phyloP scores from a whole-genome alignment of 2,113 vertebrate genomes.

The Gracilinanus agilis region DNA sequence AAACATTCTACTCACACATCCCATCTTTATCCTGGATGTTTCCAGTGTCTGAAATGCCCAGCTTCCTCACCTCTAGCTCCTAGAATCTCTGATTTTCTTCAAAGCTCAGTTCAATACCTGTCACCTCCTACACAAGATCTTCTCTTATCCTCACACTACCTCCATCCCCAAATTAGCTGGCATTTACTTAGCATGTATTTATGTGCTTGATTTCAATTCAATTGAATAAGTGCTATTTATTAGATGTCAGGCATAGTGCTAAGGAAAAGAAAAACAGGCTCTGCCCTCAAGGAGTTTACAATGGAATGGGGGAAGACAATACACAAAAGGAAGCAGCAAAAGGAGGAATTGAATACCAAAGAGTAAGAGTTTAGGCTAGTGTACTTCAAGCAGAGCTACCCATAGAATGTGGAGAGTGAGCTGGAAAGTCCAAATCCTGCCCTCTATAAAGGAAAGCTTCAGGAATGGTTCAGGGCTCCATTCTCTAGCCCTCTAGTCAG shows the following conservation, averaged over 20 bases:
- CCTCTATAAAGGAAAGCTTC: not conserved
- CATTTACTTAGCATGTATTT: not conserved
- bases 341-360: not conserved
- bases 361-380: not conserved
- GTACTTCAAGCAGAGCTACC: not conserved
- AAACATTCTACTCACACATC: not conserved
- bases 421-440: not conserved
- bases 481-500: not conserved
- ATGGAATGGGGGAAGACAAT: not conserved
- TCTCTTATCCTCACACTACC: not conserved
- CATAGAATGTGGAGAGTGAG: not conserved
- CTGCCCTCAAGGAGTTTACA: not conserved
- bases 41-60: not conserved
- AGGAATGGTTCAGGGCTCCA: not conserved
- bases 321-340: not conserved
- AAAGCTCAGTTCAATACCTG: not conserved
- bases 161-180: not conserved
- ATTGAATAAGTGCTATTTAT: not conserved
- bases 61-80: not conserved
- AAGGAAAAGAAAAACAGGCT: not conserved
- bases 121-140: not conserved
- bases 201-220: not conserved
- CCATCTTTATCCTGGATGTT: not conserved
- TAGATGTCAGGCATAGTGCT: not conserved
- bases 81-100: not conserved